These are phyloP conservation scores for Leptoteleia sp. DNA, from an alignment of 1,140 invertebrate genomes.

Conservation along the genomic window DNA sequence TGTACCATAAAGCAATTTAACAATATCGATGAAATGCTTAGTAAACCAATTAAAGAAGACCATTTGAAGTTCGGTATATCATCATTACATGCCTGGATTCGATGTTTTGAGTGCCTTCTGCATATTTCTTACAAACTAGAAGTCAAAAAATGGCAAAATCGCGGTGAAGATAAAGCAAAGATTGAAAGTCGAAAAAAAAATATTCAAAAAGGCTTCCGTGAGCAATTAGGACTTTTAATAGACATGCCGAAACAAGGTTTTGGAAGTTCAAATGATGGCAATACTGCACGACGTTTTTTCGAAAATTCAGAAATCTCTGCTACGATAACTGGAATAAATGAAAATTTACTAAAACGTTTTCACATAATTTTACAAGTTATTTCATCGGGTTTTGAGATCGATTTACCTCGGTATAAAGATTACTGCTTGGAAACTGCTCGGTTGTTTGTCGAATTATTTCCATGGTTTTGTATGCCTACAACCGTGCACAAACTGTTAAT, in stretches of 20 bases:
- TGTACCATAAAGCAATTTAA: constrained; percentile 74
- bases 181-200: constrained; percentile 5
- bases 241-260: constrained; percentile 7
- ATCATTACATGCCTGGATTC: constrained; percentile 72
- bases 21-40: constrained; percentile 60
- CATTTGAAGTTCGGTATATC: constrained; percentile 56
- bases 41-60: constrained; percentile 55
- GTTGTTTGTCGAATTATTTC: neutral
- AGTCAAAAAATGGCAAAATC: constrained; percentile 61
- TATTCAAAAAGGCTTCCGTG: constrained; percentile 21
- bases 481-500: constrained; percentile 6
- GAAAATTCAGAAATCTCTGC: neutral
- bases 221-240: neutral
- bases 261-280: constrained; percentile 9
- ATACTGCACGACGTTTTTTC: constrained; percentile 3
- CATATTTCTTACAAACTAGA: constrained; percentile 67
- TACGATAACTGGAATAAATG: neutral
- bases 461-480: constrained; percentile 4
- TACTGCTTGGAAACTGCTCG: neutral
- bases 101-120: constrained; percentile 71
- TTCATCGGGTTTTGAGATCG: neutral
- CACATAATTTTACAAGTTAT: no score
- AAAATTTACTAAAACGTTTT: no score
- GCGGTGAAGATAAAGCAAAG: constrained; percentile 21
- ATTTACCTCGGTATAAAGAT: neutral